These are phyloP conservation scores for Ruditapes philippinarum DNA, from an alignment of 1,140 invertebrate species.

Conservation along the genomic window DNA sequence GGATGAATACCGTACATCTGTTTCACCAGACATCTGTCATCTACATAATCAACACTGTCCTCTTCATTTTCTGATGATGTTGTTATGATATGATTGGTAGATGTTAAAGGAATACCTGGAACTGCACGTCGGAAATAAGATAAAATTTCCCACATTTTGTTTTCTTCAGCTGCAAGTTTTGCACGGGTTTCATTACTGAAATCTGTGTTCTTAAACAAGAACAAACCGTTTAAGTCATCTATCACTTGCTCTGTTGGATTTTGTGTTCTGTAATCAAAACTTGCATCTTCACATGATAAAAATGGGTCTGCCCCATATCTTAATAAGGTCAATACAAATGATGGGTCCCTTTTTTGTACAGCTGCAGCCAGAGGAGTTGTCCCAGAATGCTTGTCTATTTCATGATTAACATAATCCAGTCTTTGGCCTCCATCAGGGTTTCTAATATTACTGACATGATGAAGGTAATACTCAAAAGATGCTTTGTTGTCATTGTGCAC, in stretches of 20 bases:
- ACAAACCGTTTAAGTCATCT: constrained; percentile 65
- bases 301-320: constrained; percentile 60
- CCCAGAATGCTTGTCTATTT: constrained; percentile 23
- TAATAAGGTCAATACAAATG: constrained; percentile 37
- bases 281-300: not conserved
- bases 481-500: not conserved
- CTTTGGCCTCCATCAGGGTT: not conserved
- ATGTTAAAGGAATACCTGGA: constrained; percentile 22
- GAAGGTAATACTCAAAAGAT: constrained; percentile 59
- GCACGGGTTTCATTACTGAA: constrained; percentile 37
- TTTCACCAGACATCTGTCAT: not conserved
- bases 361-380: constrained; percentile 34
- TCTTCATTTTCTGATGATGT: not conserved
- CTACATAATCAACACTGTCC: not conserved
- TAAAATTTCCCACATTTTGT: constrained; percentile 28
- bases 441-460: constrained; percentile 28
- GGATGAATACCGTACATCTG: constrained; percentile 51
- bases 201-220: constrained; percentile 53
- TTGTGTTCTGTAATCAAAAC: not conserved
- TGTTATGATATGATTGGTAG: constrained; percentile 38
- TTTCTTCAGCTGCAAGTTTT: constrained; percentile 40
- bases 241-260: constrained; percentile 55
- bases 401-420: constrained; percentile 11
- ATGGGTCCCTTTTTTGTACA: constrained; percentile 43
- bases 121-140: constrained; percentile 45